Percentiles rank a stretch among this genome's conserved stretches.
Evolutionary conservation across 2,888 invertebrate genomes (phyloP).

Genomic region (Yponomeuta malinellus): DNA sequence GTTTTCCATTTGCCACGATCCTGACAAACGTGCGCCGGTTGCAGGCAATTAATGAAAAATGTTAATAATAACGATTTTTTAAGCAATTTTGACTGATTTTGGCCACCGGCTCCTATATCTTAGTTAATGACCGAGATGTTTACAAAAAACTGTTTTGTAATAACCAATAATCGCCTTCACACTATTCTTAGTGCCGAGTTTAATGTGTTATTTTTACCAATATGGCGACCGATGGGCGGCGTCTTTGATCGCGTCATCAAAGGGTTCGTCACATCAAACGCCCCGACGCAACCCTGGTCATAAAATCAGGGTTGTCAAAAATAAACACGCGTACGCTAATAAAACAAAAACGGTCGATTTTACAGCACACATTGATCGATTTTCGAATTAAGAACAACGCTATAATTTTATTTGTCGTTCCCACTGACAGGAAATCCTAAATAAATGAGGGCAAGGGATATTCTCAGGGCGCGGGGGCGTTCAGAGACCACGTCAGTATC

Average conservation of each 20-base stretch:
- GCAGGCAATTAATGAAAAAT: too few relatives aligned
- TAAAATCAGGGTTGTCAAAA: conserved; percentile 42
- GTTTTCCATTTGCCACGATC: too few relatives aligned
- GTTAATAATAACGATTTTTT: too few relatives aligned
- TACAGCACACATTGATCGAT: not conserved
- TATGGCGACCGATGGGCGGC: conserved; percentile 58
- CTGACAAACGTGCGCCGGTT: too few relatives aligned
- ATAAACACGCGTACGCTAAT: conserved; percentile 29
- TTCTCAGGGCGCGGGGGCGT: conserved; percentile 12
- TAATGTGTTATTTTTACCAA: conserved; percentile 69
- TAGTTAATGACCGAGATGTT: not conserved
- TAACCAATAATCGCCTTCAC: conserved; percentile 9
- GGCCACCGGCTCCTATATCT: too few relatives aligned
- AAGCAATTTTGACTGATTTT: too few relatives aligned
- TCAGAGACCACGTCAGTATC: conserved; percentile 12
- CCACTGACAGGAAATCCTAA: conserved; percentile 20
- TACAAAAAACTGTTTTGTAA: conserved; percentile 13
- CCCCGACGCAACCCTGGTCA: conserved; percentile 33
- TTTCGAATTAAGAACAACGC: conserved; percentile 11
- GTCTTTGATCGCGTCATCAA: conserved; percentile 57
- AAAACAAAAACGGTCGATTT: conserved; percentile 15
- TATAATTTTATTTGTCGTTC: conserved; percentile 24
- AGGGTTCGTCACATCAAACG: conserved; percentile 38
- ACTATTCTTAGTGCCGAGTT: conserved; percentile 22
- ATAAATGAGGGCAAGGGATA: conserved; percentile 14